These are phyloP conservation scores for Pollenia griseotomentosa DNA, from an alignment of 2,888 invertebrate species.

Conservation along the genomic window DNA sequence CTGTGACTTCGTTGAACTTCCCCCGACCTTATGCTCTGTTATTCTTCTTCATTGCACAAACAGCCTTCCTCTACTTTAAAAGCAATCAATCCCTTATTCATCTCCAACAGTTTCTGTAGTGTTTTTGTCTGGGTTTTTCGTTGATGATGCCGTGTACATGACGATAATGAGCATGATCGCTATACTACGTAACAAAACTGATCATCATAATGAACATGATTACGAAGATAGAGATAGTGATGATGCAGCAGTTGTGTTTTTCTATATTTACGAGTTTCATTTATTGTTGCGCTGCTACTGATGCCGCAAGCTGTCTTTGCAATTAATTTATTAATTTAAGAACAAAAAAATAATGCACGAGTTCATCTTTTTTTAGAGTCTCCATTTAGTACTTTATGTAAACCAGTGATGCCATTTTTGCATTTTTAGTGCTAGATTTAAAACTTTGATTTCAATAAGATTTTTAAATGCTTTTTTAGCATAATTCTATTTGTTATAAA, in stretches of 20 bases:
- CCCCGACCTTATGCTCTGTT: constrained; percentile 39
- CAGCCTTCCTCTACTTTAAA: constrained; percentile 31
- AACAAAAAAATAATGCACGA: constrained; percentile 68
- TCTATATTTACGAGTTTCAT: constrained; percentile 28
- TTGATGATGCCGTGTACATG: constrained; percentile 33
- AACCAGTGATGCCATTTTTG: too few species aligned
- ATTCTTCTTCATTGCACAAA: constrained; percentile 54
- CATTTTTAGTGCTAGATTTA: too few species aligned
- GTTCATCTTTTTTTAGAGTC: constrained; percentile 65
- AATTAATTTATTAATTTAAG: constrained; percentile 73
- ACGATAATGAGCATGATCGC: constrained; percentile 41
- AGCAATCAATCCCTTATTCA: constrained; percentile 45
- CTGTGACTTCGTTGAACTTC: constrained; percentile 29
- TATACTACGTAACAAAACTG: constrained; percentile 19
- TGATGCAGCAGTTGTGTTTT: constrained; percentile 60
- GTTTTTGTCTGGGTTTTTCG: constrained; percentile 27
- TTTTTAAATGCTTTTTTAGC: too few species aligned
- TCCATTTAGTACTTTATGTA: constrained; percentile 9
- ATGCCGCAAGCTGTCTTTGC: constrained; percentile 58
- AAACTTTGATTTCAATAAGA: too few species aligned
- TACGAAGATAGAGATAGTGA: constrained; percentile 37
- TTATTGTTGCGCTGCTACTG: constrained; percentile 49
- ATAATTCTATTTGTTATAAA: too few species aligned
- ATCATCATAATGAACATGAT: constrained; percentile 26
- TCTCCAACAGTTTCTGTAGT: constrained; percentile 18